Conservation (phyloP, 2,888 invertebrate genomes). For the Heterodera filipjevi region DNA sequence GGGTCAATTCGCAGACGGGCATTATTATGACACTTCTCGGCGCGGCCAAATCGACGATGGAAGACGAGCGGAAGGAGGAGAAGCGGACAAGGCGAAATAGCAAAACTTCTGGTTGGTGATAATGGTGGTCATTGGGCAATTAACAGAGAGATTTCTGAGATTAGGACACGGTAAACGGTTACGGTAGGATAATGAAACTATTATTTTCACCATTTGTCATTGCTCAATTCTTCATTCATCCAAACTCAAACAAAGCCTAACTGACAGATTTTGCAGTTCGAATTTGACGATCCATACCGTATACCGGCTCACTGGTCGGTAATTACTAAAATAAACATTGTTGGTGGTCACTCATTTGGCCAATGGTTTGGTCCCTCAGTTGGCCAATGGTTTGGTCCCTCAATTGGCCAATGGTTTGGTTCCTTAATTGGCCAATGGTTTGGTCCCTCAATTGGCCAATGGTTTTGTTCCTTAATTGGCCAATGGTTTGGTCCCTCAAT, state of each 20-base stretch:
- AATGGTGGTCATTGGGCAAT: background rate
- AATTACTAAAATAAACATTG: no score
- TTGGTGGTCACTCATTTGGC: no score
- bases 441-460: no score
- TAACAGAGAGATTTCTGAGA: background rate
- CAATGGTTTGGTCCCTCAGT: no score
- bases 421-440: no score
- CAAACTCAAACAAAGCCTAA: no score
- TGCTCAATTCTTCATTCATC: background rate
- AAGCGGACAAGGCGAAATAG: slow-evolving; percentile 46
- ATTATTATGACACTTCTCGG: slow-evolving; percentile 66
- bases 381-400: no score
- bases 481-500: background rate
- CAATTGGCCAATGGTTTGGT: no score
- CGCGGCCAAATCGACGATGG: slow-evolving; percentile 59
- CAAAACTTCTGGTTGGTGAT: slow-evolving; percentile 50
- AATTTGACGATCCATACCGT: slow-evolving; percentile 49
- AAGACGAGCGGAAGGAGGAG: slow-evolving; percentile 61
- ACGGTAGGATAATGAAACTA: background rate
- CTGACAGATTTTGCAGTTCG: slow-evolving; percentile 44
- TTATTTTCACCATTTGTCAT: background rate
- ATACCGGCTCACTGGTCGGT: slow-evolving; percentile 43
- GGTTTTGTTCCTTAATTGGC: no score
- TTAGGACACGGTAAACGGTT: background rate
- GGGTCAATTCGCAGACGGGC: slow-evolving; percentile 90